Evolutionary conservation across 2,797 vertebrate species (phyloP).

Genomic region (Margarornis squamiger): DNA sequence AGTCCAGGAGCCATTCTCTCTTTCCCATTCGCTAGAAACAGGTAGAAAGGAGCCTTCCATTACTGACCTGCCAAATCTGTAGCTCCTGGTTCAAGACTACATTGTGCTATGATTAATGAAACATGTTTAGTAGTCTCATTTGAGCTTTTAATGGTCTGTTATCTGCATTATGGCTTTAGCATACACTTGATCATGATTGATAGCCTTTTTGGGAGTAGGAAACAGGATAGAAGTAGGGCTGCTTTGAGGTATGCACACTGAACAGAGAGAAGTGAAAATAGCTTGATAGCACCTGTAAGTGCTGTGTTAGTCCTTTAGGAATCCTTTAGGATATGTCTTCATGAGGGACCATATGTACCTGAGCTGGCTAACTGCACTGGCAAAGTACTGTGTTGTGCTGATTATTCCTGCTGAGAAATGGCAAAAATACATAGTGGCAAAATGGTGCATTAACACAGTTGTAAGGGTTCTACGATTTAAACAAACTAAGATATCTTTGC

Average conservation of each 20-base stretch:
- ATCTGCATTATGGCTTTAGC: conserved; percentile 9
- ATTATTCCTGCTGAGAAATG: not conserved
- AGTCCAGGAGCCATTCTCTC: not conserved
- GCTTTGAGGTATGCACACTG: not conserved
- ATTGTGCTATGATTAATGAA: conserved; percentile 61
- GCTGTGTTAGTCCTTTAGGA: not conserved
- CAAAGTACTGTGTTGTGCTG: not conserved
- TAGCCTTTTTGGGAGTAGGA: conserved; percentile 17
- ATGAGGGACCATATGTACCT: fast-evolving
- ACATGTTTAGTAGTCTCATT: conserved; percentile 61
- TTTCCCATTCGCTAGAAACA: not conserved
- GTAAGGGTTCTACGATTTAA: not conserved
- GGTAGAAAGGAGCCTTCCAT: not conserved
- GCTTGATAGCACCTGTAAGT: not conserved
- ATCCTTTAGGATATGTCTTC: not conserved
- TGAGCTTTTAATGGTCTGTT: conserved; percentile 57
- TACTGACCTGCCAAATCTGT: not conserved
- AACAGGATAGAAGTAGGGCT: not conserved
- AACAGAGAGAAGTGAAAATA: not conserved
- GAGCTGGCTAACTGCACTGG: not conserved
- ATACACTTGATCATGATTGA: conserved; percentile 40
- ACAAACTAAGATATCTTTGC: not conserved
- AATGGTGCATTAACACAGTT: not conserved
- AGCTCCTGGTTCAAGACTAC: conserved; percentile 16
- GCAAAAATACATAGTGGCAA: not conserved